Conservation (phyloP, 2,888 invertebrate species). For the Cantharis lateralis region DNA sequence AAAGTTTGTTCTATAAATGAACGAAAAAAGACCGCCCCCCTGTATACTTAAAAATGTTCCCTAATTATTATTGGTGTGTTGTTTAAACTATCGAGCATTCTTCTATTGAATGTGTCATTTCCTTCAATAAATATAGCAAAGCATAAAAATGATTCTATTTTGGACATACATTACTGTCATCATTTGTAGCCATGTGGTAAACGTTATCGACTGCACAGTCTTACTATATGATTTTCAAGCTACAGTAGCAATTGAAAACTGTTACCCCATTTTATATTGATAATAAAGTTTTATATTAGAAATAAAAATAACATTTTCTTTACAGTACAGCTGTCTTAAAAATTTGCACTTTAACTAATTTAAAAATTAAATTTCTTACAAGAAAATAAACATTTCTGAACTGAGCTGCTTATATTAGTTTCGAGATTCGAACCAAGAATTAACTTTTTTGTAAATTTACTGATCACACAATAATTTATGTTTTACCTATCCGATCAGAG, state of each 20-base stretch:
- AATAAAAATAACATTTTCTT: not conserved
- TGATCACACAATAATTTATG: no score
- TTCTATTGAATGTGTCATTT: slow-evolving; percentile 30
- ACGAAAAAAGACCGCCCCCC: not conserved
- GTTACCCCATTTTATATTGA: not conserved
- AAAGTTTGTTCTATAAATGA: not conserved
- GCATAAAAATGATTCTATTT: slow-evolving; percentile 28
- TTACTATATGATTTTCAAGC: not conserved
- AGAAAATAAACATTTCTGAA: no score
- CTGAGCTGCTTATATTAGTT: no score
- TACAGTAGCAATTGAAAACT: not conserved
- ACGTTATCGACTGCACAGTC: not conserved
- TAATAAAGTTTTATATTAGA: not conserved
- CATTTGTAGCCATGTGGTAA: slow-evolving; percentile 29
- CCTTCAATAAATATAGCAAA: slow-evolving; percentile 19
- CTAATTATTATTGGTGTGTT: not conserved
- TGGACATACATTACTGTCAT: slow-evolving; percentile 32
- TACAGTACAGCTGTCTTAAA: not conserved
- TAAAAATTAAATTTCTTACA: not conserved
- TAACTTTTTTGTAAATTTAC: no score
- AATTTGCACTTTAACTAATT: not conserved
- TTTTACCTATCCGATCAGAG: no score
- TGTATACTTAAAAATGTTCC: not conserved
- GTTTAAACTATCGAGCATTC: slow-evolving; percentile 8
- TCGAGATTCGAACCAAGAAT: not conserved